Percentiles rank a stretch among this genome's conserved stretches.
phyloP scores from a whole-genome alignment of 2,888 invertebrate genomes.

The Poecilobothrus nobilitatus region DNA sequence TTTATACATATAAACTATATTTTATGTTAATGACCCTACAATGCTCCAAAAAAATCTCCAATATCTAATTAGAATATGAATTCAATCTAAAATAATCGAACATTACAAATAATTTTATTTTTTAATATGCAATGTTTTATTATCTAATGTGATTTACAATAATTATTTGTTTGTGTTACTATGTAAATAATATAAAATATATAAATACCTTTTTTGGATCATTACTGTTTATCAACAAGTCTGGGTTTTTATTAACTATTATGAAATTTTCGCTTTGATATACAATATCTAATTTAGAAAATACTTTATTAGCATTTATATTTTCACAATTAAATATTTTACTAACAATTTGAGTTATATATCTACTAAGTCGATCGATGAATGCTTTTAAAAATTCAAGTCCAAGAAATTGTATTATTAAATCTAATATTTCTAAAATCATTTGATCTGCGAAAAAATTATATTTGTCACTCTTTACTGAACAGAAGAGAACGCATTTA shows the following conservation, averaged over 20 bases:
- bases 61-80: too few species aligned
- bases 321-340: not conserved
- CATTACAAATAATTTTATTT: too few species aligned
- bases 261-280: not conserved
- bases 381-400: not conserved
- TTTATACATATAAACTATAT: not conserved
- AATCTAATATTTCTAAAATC: not conserved
- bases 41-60: too few species aligned
- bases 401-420: slow-evolving; percentile 1
- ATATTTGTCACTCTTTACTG: too few species aligned
- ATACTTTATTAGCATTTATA: not conserved
- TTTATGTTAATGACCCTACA: not conserved
- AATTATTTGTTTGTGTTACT: not conserved
- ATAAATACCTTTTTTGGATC: not conserved
- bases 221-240: slow-evolving; percentile 3
- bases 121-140: too few species aligned
- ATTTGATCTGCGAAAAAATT: not conserved
- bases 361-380: not conserved
- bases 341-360: not conserved
- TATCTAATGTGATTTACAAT: too few species aligned
- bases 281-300: not conserved
- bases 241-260: not conserved
- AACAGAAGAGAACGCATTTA: too few species aligned
- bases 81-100: too few species aligned
- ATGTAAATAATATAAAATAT: not conserved